phyloP scores from a whole-genome alignment of 2,797 vertebrate genomes.

The Borostomias antarcticus region DNA sequence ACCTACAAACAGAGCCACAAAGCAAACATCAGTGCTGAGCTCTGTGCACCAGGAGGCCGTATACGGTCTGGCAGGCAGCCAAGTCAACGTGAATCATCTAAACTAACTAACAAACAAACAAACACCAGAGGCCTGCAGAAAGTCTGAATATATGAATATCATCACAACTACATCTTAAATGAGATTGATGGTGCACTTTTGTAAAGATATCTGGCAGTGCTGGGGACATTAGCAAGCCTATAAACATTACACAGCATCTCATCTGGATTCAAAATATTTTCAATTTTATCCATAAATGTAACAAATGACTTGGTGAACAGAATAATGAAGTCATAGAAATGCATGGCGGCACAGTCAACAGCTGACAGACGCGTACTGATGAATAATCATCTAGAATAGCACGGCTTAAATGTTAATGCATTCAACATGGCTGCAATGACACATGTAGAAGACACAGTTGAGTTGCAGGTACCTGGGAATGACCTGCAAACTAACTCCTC shows the following conservation, averaged over 20 bases:
- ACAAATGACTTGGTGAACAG: no score
- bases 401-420: slow-evolving; percentile 66
- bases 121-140: not conserved
- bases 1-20: slow-evolving; percentile 74
- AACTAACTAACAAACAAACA: slow-evolving; percentile 3
- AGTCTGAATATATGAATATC: no score
- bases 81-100: not conserved
- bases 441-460: slow-evolving; percentile 19
- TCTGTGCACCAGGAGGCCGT: not conserved
- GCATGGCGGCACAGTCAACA: no score
- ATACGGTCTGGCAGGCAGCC: not conserved
- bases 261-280: no score
- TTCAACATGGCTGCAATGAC: slow-evolving; percentile 46
- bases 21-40: slow-evolving; percentile 24
- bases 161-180: no score
- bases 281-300: no score
- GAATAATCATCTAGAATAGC: slow-evolving; percentile 60
- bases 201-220: no score
- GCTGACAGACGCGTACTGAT: no score
- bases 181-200: no score
- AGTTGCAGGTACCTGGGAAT: slow-evolving; percentile 20
- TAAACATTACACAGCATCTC: no score
- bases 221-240: no score
- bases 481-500: slow-evolving; percentile 23
- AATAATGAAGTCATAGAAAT: no score